Base-by-base conservation (phyloP, 2,888 invertebrate genomes). In the Nematopogon swammerdamellus region DNA sequence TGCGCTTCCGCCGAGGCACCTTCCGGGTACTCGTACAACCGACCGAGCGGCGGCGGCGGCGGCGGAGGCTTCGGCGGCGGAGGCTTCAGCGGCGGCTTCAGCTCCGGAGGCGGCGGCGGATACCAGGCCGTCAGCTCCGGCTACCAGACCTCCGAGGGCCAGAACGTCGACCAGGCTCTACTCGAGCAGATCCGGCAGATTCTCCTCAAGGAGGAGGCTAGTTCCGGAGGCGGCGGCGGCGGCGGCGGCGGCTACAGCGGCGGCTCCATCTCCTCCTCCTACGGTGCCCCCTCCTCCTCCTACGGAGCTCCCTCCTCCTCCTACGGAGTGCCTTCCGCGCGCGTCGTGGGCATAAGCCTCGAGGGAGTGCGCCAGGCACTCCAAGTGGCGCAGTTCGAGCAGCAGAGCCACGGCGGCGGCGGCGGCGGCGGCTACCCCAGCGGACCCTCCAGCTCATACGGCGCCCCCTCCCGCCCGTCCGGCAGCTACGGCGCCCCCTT, bases 321-420 rank as follows among this genome's bases (percentile, higher is more conserved):
- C 53, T 88, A 88, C 70, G 88, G 88, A 54, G 87, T 81, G 55
- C 87, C 71, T 63, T 73, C 69, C 63, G 77, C 70, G 56, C 84
- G 88, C 59, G 91, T 92, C 50, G 90, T 91, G 58, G 92, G 92
- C 57, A 87, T 92, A 71, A 88, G 91, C 72, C 86, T 92, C 55
- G 92, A 92, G 61, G 91, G 89, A 55, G 89, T 92, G 63, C 89
- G 90, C 62, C 92, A 91, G 62, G 92, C 91, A 59, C 89, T 92
- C 73, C 92, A 92, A 69, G 92, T 92, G 55, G 92, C 92, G 44
- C 91, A 92, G 63, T 92, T 87, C 82, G 84, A 88, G 59, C 91
- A 91, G 75, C 70, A 81, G 55, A 77, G 79, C 68, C 74, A 83
- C 59, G 72, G 74, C 44, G 71, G 73, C 44, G 63, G 67, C 48